Evolutionary conservation across 2,113 vertebrate genomes (phyloP), one percentile per base, ranked within the genome.

Genomic region (Chloropsis hardwickii): DNA sequence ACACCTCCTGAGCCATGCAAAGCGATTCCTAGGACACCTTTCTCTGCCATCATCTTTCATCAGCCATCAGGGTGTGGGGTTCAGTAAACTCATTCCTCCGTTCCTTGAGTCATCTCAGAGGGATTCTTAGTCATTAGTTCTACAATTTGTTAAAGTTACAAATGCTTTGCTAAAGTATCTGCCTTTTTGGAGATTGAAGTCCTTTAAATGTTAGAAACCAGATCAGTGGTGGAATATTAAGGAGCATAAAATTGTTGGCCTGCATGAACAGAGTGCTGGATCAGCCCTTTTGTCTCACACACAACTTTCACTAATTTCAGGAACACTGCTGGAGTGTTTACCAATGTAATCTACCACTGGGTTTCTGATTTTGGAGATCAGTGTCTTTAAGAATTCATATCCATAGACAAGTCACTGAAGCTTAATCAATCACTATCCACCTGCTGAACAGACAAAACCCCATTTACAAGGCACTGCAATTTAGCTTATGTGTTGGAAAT

Each of bases 331-430:
- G 53, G 25, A 81, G 47, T 84, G 47, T 76, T 73, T 64, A 81
- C 35, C 67, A 28, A 2, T 16, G 23, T 56, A 70, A 58, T 39
- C 51, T 40, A 2, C 62, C 44, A 12, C 56, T 7, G 28, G 15
- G 7, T 12, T 77, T 86, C 61, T 81, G 69, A 60, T 77, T 79
- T 92, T 92, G 54, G 18, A 74, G 56, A 94, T 94, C 86, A 81
- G 64, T 92, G 72, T 92, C 93, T 92, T 83, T 92, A 92, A 83
- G 89, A 86, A 91, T 83, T 96, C 89, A 86, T 86, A 83, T 91
- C 89, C 67, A n/a, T 18, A 33, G 83, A 81, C 67, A 92, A 89
- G 84, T 71, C 42, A 58, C 64, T 95, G 95, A 94, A 94, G 83
- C 58, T 92, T 92, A 92, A 92, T 95, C 93, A 78, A 84, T 95